A percentile compares a stretch with the other conserved stretches of the same genome.
These are phyloP conservation scores for Mellilla xanthometata DNA, from an alignment of 2,888 invertebrate species.

Conservation along the genomic window DNA sequence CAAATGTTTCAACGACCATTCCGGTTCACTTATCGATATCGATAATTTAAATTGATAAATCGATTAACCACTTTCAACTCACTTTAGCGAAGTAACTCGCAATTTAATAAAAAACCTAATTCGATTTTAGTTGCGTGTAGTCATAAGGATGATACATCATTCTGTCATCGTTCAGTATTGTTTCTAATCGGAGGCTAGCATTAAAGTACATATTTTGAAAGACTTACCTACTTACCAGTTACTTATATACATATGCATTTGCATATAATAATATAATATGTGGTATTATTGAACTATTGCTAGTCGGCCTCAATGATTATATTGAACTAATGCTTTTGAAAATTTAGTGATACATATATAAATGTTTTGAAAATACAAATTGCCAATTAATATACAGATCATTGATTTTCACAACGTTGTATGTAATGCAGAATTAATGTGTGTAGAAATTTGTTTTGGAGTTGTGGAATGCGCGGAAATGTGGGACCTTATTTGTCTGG, in stretches of 20 bases:
- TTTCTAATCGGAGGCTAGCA: constrained; percentile 18
- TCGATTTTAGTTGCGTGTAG: constrained; percentile 31
- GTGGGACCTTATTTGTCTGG: constrained; percentile 21
- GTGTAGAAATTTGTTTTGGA: constrained; percentile 4
- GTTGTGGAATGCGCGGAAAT: constrained; percentile 23
- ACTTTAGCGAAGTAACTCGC: constrained; percentile 31
- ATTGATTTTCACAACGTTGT: too few species aligned
- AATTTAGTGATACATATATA: neutral
- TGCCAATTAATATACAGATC: too few species aligned
- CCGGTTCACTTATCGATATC: constrained; percentile 35
- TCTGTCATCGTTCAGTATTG: constrained; percentile 13
- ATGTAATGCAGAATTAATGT: too few species aligned
- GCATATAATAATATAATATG: too few species aligned
- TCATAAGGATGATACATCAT: constrained; percentile 14
- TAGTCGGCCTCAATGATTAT: too few species aligned
- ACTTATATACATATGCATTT: too few species aligned
- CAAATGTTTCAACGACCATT: constrained; percentile 27
- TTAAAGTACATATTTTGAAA: constrained; percentile 1
- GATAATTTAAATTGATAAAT: constrained; percentile 28
- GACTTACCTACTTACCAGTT: too few species aligned
- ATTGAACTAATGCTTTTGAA: too few species aligned
- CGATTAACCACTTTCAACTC: constrained; percentile 45
- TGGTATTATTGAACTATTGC: too few species aligned
- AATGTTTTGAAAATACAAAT: too few species aligned
- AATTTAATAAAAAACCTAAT: constrained; percentile 30